phyloP scores from a whole-genome alignment of 1,140 invertebrate genomes.

The Euschistus heros region DNA sequence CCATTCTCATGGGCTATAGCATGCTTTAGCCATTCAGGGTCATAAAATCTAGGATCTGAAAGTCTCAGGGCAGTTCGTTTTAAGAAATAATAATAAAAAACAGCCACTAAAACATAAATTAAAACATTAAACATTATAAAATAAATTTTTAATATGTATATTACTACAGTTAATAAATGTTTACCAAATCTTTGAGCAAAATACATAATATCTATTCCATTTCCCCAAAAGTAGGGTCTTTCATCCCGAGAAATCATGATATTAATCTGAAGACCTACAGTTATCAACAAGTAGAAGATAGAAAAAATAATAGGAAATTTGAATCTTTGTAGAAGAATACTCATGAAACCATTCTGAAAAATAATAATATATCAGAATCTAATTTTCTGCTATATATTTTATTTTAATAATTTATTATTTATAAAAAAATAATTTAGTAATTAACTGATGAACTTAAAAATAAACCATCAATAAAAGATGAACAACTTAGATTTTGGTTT shows the following conservation, averaged over 20 bases:
- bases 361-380: background rate
- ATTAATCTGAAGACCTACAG: constrained; percentile 4
- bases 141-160: background rate
- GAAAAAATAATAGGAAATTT: constrained; percentile 18
- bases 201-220: background rate
- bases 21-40: constrained; percentile 25
- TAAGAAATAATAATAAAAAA: constrained; percentile 25
- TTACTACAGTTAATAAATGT: background rate
- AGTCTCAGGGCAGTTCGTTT: constrained; percentile 23
- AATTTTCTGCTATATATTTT: no score
- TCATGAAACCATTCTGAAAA: constrained; percentile 20
- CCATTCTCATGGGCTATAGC: constrained; percentile 12
- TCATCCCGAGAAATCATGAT: constrained; percentile 5
- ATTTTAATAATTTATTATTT: no score
- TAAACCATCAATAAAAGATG: no score
- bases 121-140: background rate
- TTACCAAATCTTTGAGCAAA: background rate
- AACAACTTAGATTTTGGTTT: no score
- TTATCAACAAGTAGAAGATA: constrained; percentile 10
- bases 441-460: no score
- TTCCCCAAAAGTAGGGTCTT: background rate
- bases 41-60: constrained; percentile 25
- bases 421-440: no score
- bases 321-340: constrained; percentile 18
- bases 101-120: constrained; percentile 21